These are phyloP conservation scores for Acomys russatus DNA, from an alignment of 2,797 vertebrate species.

Conservation along the genomic window DNA sequence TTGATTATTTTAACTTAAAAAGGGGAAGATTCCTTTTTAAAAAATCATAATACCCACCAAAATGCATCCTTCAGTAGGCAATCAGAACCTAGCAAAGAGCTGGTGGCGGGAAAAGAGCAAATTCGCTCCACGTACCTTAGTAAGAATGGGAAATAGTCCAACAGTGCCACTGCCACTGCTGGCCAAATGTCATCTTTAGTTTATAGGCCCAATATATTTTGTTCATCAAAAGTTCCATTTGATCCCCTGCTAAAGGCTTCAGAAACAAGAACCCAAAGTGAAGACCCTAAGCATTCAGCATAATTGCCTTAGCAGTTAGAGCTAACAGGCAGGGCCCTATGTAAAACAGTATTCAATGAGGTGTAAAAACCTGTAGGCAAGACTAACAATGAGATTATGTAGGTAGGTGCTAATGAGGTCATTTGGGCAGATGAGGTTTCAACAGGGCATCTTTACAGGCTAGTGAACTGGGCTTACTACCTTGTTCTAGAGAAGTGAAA, in stretches of 20 bases:
- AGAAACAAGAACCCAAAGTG: slow-evolving; percentile 44
- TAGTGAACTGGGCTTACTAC: neutral
- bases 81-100: neutral
- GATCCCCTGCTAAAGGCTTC: slow-evolving; percentile 35
- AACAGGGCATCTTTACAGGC: neutral
- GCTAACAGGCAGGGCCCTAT: neutral
- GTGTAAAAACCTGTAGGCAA: slow-evolving; percentile 67
- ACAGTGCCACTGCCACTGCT: neutral
- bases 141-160: neutral
- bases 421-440: slow-evolving; percentile 63
- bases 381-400: slow-evolving; percentile 40
- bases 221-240: slow-evolving; percentile 33
- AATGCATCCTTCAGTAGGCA: slow-evolving; percentile 15
- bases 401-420: slow-evolving; percentile 61
- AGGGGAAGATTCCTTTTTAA: neutral
- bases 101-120: neutral
- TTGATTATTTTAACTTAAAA: slow-evolving; percentile 22
- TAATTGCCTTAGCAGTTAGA: slow-evolving; percentile 29
- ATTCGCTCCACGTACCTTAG: neutral
- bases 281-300: neutral
- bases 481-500: neutral
- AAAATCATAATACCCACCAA: neutral
- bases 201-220: slow-evolving; percentile 41
- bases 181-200: slow-evolving; percentile 1
- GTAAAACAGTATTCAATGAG: slow-evolving; percentile 41